Conservation (phyloP, 2,113 vertebrate species). For the Ornithorhynchus anatinus region DNA sequence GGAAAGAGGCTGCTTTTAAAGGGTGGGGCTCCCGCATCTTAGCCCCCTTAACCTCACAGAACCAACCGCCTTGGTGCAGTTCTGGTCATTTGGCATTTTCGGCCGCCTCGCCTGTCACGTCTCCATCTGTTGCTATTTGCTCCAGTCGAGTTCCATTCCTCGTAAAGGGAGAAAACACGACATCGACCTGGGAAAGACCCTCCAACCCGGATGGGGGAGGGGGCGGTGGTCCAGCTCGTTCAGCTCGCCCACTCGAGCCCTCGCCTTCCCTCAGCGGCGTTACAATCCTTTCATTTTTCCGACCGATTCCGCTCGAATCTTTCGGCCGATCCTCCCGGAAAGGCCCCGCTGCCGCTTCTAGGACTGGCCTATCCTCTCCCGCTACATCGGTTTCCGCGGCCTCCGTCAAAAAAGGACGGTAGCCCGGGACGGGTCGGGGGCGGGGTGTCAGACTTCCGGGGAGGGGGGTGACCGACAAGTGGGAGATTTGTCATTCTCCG, state of each 20-base stretch:
- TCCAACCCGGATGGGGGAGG: neutral
- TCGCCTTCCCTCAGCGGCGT: neutral
- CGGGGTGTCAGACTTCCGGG: neutral
- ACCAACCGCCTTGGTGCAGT: neutral
- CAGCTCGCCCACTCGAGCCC: neutral
- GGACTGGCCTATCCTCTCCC: rapidly evolving
- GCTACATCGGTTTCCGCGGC: neutral
- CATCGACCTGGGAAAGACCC: neutral
- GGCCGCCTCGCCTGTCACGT: neutral
- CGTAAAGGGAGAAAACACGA: neutral
- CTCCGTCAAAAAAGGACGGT: neutral
- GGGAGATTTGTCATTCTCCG: too few species aligned
- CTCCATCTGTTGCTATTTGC: conserved; percentile 30
- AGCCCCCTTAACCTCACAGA: neutral
- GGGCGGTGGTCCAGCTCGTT: too few species aligned
- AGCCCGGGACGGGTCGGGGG: rapidly evolving
- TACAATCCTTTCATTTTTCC: neutral
- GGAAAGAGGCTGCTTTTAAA: conserved; percentile 18
- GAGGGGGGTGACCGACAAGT: too few species aligned
- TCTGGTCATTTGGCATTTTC: neutral
- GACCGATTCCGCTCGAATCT: rapidly evolving
- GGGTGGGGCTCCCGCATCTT: neutral
- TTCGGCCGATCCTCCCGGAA: neutral
- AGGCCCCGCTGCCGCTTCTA: neutral
- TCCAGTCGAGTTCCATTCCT: conserved; percentile 11